A percentile compares a stretch with the other conserved stretches of the same genome.
These are phyloP conservation scores for Micronycteris hirsuta DNA, from an alignment of 2,113 vertebrate genomes.

Conservation along the genomic window DNA sequence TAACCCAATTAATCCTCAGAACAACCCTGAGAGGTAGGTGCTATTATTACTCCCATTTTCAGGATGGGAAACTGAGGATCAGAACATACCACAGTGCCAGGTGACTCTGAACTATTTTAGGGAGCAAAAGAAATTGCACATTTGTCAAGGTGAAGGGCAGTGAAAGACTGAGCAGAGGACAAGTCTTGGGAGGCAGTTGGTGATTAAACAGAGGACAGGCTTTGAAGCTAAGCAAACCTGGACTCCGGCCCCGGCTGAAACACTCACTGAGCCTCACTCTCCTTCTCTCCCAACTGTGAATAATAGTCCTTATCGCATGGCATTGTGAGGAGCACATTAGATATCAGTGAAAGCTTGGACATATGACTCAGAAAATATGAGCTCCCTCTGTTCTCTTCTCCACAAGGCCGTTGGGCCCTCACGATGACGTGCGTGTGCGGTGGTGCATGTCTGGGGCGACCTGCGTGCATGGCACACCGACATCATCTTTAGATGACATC, in stretches of 20 bases:
- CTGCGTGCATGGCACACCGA: neutral
- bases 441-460: neutral
- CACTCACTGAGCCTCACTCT: neutral
- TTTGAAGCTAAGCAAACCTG: neutral
- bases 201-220: neutral
- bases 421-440: neutral
- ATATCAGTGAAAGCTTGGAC: neutral
- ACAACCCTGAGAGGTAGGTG: neutral
- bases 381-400: neutral
- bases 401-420: neutral
- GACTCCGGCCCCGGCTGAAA: neutral
- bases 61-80: neutral
- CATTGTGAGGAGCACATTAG: neutral
- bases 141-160: neutral
- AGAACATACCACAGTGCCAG: neutral
- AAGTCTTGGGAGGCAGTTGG: neutral
- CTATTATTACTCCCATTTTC: neutral
- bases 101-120: neutral
- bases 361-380: neutral
- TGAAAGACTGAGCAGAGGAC: neutral
- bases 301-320: neutral
- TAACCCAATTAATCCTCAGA: neutral
- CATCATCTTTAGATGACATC: neutral
- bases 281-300: neutral
- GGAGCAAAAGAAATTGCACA: neutral